phyloP scores from a whole-genome alignment of 2,888 invertebrate genomes.

The Ochlodes sylvanus region DNA sequence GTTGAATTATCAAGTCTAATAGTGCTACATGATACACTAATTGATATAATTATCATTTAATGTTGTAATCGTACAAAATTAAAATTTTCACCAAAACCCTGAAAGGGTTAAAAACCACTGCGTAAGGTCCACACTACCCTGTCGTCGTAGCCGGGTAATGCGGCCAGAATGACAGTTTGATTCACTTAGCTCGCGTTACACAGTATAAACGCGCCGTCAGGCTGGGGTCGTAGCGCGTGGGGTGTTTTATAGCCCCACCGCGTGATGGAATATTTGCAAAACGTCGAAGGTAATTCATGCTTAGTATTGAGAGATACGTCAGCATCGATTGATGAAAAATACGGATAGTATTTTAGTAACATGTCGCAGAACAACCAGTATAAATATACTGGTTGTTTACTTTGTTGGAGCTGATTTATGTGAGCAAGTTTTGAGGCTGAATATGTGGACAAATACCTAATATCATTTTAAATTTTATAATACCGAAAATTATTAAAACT shows the following conservation, averaged over 20 bases:
- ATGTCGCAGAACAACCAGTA: background rate
- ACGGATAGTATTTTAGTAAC: background rate
- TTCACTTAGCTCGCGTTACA: slow-evolving; percentile 83
- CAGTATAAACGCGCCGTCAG: slow-evolving; percentile 76
- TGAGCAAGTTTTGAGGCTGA: too few relatives aligned
- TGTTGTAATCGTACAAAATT: too few relatives aligned
- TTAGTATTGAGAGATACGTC: slow-evolving; percentile 13
- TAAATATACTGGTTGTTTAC: background rate
- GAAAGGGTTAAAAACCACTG: too few relatives aligned
- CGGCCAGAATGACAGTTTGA: slow-evolving; percentile 83
- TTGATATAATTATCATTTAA: too few relatives aligned
- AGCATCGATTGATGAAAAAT: slow-evolving; percentile 9
- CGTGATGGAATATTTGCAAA: slow-evolving; percentile 31
- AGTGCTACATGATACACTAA: too few relatives aligned
- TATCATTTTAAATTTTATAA: too few relatives aligned
- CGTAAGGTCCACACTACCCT: slow-evolving; percentile 51
- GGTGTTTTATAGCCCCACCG: slow-evolving; percentile 39
- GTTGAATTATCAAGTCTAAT: too few relatives aligned
- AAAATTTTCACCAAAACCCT: too few relatives aligned
- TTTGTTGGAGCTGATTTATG: too few relatives aligned
- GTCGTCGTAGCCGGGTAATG: slow-evolving; percentile 60
- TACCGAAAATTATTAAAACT: too few relatives aligned
- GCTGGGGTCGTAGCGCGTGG: slow-evolving; percentile 50
- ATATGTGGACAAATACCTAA: too few relatives aligned
- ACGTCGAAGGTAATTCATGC: slow-evolving; percentile 17